A percentile compares a stretch with the other conserved stretches of the same genome.
These are phyloP conservation scores for Nycticorax nycticorax DNA, from an alignment of 2,113 vertebrate genomes.

Conservation along the genomic window DNA sequence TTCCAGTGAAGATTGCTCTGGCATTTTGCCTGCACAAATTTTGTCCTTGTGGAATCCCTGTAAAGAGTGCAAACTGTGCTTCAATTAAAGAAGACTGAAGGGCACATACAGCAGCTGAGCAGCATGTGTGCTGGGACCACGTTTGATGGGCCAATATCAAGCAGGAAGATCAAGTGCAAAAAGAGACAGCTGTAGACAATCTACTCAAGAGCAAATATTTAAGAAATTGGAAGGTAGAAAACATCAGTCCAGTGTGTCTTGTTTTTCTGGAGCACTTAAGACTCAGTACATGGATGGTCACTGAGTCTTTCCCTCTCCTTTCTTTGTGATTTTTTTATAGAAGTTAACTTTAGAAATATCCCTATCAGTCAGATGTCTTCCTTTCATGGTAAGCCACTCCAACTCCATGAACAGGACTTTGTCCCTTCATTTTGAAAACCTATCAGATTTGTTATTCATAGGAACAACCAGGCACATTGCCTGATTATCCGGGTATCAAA, in stretches of 20 bases:
- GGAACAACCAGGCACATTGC: not conserved
- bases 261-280: not conserved
- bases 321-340: not conserved
- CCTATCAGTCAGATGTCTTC: not conserved
- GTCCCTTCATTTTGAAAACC: not conserved
- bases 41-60: slow-evolving; percentile 46
- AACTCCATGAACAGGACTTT: not conserved
- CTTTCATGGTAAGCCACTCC: not conserved
- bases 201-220: slow-evolving; percentile 42
- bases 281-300: not conserved
- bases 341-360: not conserved
- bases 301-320: not conserved
- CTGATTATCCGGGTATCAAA: not conserved
- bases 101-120: slow-evolving; percentile 38
- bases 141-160: slow-evolving; percentile 1
- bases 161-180: slow-evolving; percentile 22
- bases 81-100: slow-evolving; percentile 64
- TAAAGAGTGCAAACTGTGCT: slow-evolving; percentile 45
- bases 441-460: not conserved
- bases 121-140: not conserved
- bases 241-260: not conserved
- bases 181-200: slow-evolving; percentile 48
- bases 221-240: not conserved
- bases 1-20: slow-evolving; percentile 32
- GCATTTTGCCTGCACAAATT: slow-evolving; percentile 5